phyloP scores from a whole-genome alignment of 2,113 vertebrate species.

The Vanacampus margaritifer region DNA sequence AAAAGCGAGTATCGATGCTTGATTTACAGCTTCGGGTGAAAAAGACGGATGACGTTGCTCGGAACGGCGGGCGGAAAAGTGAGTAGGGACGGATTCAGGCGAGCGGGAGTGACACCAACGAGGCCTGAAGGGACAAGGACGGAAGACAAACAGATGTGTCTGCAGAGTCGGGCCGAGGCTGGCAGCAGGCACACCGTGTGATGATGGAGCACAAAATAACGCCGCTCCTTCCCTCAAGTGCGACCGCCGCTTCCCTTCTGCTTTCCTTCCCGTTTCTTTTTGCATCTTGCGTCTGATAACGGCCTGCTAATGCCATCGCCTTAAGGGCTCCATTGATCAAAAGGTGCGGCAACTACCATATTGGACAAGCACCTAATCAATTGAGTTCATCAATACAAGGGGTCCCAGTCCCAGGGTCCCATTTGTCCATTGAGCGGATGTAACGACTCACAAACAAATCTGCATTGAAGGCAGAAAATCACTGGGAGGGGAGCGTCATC shows the following conservation, averaged over 20 bases:
- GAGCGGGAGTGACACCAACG: conserved; percentile 6
- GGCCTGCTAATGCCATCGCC: conserved; percentile 16
- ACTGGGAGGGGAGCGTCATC: neutral
- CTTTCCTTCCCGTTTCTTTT: conserved; percentile 5
- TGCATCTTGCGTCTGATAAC: conserved; percentile 21
- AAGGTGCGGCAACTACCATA: neutral
- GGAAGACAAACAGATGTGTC: conserved; percentile 44
- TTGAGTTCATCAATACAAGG: neutral
- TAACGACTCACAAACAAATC: neutral
- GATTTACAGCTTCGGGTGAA: neutral
- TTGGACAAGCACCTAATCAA: neutral
- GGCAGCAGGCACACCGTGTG: conserved; percentile 33
- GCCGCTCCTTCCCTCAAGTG: conserved; percentile 38
- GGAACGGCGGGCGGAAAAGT: neutral
- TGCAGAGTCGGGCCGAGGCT: conserved; percentile 32
- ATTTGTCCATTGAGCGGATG: neutral
- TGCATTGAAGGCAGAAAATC: neutral
- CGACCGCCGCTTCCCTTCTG: conserved; percentile 26
- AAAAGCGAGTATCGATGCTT: neutral
- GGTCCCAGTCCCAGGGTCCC: neutral
- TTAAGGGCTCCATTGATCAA: conserved; percentile 35
- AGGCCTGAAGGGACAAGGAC: conserved; percentile 33
- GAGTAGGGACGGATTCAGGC: neutral
- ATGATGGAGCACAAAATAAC: conserved; percentile 63
- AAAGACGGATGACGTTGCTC: conserved; percentile 4